Base-by-base conservation (phyloP, 2,888 invertebrate species). In the Siphlonurus alternatus region DNA sequence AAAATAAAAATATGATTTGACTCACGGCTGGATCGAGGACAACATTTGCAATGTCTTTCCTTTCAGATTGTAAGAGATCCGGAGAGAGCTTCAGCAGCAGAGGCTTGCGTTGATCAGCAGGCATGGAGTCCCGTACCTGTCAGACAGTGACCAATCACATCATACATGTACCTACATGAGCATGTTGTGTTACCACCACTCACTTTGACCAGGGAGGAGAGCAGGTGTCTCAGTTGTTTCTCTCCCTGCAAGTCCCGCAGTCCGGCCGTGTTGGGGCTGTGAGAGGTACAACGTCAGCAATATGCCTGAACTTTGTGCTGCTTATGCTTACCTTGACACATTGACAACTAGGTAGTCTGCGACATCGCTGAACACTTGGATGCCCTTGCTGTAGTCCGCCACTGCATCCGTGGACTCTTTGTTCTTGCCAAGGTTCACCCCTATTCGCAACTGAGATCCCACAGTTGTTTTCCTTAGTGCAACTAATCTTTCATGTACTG, bases 311-410 rank as follows among this genome's bases (percentile, higher is more conserved):
- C n/a, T 15, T 38, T 10, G 38, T 38, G 15, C 38, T 10, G 5
- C 7, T 38, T 38, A 38, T 38, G 51, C 20, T n/a, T 76, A 83
- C 85, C 84, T 89, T 73, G 95, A 96, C 2, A 99, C 80, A 76
- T 99, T 99, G 66, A 99, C 87, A 0, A 98, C 98, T 71, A 98
- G 83, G 76, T 99, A 99, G 77, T 98, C 96, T 1, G 95, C 93
- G 54, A 91, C 75, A 38, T 83, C 79, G 23, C 87, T 85, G 77
- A 99, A 97, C 70, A 81, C 83, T 66, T 83, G 76, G 0, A 98
- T 85, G 7, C 99, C 98, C 70, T 83, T 74, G n/a, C 86, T 81
- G 74, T 95, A 98, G 77, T 98, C 97, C 10, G 79, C 76, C 15
- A 83, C 78, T 0, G 91, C 83, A 76, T 90, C 83, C 24, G 77